Evolutionary conservation across 2,888 invertebrate species (phyloP).

Genomic region (Biston stratarius): DNA sequence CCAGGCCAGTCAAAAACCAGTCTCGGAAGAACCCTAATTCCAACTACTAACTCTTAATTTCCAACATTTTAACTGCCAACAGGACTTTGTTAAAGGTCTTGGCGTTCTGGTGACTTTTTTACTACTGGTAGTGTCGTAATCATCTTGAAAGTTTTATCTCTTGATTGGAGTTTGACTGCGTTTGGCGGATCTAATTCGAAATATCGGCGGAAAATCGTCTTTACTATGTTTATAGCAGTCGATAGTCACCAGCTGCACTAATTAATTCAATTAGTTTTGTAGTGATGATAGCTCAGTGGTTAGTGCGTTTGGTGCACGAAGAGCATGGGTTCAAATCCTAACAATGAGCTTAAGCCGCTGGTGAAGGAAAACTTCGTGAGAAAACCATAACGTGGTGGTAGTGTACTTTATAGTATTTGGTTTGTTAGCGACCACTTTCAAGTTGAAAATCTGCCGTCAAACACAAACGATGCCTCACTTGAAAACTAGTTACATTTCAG

Average conservation of each 20-base stretch:
- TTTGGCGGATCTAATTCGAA: conserved; percentile 29
- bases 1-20: conserved; percentile 62
- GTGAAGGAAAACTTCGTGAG: no score
- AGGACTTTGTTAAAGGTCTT: conserved; percentile 46
- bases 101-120: conserved; percentile 54
- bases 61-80: conserved; percentile 35
- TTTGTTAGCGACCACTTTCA: no score
- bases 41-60: conserved; percentile 39
- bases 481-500: no score
- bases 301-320: no score
- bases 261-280: background rate
- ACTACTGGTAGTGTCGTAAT: conserved; percentile 54
- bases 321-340: no score
- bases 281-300: no score
- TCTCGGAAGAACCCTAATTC: conserved; percentile 46
- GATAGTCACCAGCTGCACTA: background rate
- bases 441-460: no score
- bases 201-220: conserved; percentile 14
- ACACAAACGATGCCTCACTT: no score
- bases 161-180: conserved; percentile 50
- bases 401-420: no score
- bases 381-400: no score
- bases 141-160: conserved; percentile 69
- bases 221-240: background rate
- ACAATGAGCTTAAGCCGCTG: no score